Percentiles rank a stretch among this genome's conserved stretches.
Conservation (phyloP, 2,113 vertebrate species). For the Dicerorhinus sumatrensis region DNA sequence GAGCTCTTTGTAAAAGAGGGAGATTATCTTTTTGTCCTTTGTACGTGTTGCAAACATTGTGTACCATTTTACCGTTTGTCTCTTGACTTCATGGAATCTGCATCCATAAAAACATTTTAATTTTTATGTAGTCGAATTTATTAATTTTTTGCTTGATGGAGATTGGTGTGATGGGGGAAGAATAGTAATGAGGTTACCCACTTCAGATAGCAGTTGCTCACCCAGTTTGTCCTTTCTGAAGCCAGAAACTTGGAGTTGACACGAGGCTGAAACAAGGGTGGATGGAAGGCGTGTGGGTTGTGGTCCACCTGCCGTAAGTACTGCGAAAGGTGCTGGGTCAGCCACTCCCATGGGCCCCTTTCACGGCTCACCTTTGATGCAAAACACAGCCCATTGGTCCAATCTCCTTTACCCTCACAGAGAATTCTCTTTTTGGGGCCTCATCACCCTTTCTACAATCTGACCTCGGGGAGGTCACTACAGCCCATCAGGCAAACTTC, state of each 20-base stretch:
- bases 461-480: not conserved
- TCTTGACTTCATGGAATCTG: constrained; percentile 1
- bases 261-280: not conserved
- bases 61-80: constrained; percentile 7
- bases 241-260: not conserved
- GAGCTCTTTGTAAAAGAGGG: constrained; percentile 55
- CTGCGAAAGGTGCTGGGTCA: not conserved
- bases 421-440: not conserved
- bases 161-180: not conserved
- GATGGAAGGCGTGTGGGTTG: not conserved
- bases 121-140: not conserved
- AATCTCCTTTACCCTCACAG: not conserved
- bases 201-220: not conserved
- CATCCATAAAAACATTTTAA: constrained; percentile 27
- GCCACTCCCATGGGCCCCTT: not conserved
- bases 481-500: not conserved
- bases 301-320: no score
- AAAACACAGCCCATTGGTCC: not conserved
- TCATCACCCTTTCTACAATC: not conserved
- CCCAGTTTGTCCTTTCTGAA: not conserved
- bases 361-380: not conserved
- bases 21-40: constrained; percentile 52
- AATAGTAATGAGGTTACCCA: not conserved
- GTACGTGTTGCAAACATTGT: not conserved
- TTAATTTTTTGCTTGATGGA: constrained; percentile 19